These are phyloP conservation scores for Anadara kagoshimensis DNA, from an alignment of 1,140 invertebrate genomes.

Conservation along the genomic window DNA sequence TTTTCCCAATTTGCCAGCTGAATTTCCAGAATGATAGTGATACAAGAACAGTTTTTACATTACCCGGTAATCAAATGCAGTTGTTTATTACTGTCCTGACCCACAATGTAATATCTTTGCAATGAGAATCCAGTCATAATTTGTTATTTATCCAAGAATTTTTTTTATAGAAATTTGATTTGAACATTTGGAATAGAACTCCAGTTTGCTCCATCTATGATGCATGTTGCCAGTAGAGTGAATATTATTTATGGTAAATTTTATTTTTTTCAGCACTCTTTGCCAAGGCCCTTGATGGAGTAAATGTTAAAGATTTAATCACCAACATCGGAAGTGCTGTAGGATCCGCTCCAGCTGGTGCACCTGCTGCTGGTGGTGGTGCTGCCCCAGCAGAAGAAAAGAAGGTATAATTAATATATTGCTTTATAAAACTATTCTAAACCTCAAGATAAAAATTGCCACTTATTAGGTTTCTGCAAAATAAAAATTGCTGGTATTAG, in stretches of 20 bases:
- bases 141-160: neutral
- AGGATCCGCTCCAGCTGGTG: constrained; percentile 86
- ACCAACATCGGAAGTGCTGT: constrained; percentile 95
- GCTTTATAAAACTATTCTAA: too few species aligned
- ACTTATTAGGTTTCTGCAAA: too few species aligned
- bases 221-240: neutral
- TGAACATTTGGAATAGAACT: neutral
- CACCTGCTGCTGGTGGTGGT: constrained; percentile 80
- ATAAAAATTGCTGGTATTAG: too few species aligned
- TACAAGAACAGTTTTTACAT: too few species aligned
- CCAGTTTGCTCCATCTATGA: neutral
- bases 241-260: neutral
- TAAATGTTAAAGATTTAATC: constrained; percentile 95
- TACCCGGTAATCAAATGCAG: too few species aligned
- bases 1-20: too few species aligned
- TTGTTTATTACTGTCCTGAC: too few species aligned
- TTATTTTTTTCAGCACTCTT: constrained; percentile 83
- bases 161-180: neutral
- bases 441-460: too few species aligned
- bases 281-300: constrained; percentile 95
- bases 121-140: too few species aligned
- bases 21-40: too few species aligned
- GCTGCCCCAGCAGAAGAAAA: constrained; percentile 53
- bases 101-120: too few species aligned
- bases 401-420: too few species aligned